Base-by-base conservation (phyloP, 2,113 vertebrate genomes). In the Monopterus albus region DNA sequence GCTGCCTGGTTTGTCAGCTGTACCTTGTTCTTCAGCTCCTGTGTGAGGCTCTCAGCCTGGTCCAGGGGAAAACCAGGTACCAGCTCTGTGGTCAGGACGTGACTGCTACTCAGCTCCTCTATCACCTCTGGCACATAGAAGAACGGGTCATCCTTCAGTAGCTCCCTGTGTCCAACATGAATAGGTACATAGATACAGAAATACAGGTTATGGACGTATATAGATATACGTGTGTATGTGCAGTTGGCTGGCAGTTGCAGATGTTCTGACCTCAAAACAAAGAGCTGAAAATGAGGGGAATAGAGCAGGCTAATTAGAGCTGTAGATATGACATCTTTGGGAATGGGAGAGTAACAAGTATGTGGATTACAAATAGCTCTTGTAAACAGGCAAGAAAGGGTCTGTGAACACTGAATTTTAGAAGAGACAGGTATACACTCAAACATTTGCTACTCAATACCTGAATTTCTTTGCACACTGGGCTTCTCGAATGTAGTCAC, bases 21-120 rank as follows among this genome's bases (percentile, higher is more conserved):
- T 55, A 97, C 98, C 94, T 99, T 95, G 0, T 99, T 96, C 67
- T 96, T 95, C n/a, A 96, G 91, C 21, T 99, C 96, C 91, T 98
- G 96, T 35, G 95, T 90, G 64, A 99, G 92, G 17, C 57, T 88
- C 21, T 94, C 95, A 0, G 95, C 95, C 87, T 96, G 94, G 90
- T 99, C 98, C 85, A 99, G 85, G 0, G 98, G 96, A 64, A 98
- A 98, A 11, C 97, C 97, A 0, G 96, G 76, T 28, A 97, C 96
- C 21, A 99, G 92, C 76, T 98, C 97, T 0, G 97, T 99, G 43
- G 98, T 99, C 57, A 99, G 92, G 77, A 99, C 95, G 0, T 94
- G 94, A 12, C 72, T 91, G 70, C 95, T 93, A 87, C 96, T 95
- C 47, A 99, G 92, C 73, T 98, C 95, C 0, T 97, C 96, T 5